A percentile compares a stretch with the other conserved stretches of the same genome.
Evolutionary conservation across 1,140 invertebrate species (phyloP).

Genomic region (Mya arenaria): DNA sequence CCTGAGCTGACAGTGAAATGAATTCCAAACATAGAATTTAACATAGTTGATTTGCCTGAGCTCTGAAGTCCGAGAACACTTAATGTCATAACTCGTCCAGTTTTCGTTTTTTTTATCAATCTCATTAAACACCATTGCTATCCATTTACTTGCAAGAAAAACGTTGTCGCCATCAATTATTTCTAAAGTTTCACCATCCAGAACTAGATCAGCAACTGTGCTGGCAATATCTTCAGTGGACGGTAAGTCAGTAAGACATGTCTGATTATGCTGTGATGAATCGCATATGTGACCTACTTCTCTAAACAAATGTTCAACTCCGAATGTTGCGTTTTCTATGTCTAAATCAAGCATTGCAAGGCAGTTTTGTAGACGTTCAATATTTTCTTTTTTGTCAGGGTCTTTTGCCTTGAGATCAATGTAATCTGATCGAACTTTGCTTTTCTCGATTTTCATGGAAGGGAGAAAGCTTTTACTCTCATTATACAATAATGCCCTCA

Average conservation of each 20-base stretch:
- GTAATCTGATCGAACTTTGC: neutral
- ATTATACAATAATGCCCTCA: neutral
- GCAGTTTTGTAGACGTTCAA: neutral
- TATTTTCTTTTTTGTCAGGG: neutral
- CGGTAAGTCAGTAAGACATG: neutral
- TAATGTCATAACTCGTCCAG: neutral
- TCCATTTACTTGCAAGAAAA: constrained; percentile 4
- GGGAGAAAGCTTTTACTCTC: neutral
- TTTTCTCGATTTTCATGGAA: neutral
- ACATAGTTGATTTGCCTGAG: constrained; percentile 17
- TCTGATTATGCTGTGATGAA: neutral
- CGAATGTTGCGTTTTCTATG: constrained; percentile 7
- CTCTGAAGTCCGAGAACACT: constrained; percentile 22
- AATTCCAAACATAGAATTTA: constrained; percentile 25
- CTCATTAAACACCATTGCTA: neutral
- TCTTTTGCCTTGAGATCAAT: neutral
- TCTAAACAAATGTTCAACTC: constrained; percentile 15
- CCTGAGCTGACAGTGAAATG: constrained; percentile 1
- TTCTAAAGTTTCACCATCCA: neutral
- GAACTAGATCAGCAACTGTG: neutral
- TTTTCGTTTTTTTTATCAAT: neutral
- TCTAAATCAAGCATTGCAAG: neutral
- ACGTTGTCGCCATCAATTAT: constrained; percentile 14
- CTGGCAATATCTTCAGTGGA: neutral
- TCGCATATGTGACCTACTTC: constrained; percentile 18